Evolutionary conservation across 2,888 invertebrate genomes (phyloP), one percentile per base, ranked within the genome.

Genomic region (Exocentrus adspersus): DNA sequence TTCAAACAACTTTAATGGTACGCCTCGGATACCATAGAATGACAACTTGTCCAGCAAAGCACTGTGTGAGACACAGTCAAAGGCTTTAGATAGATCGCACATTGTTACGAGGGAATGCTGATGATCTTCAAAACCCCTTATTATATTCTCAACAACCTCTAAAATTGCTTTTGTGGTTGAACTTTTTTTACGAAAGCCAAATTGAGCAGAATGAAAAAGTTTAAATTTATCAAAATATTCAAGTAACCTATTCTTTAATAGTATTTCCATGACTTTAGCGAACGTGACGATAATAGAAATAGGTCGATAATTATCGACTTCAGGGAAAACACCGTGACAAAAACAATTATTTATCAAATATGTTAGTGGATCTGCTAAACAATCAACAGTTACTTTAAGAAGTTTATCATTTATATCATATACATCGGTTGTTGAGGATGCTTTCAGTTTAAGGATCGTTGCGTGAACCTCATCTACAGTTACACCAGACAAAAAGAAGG

Each of bases 241-340:
- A 32, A 53, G 43, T 45, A 56, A 43, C 41, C 43, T 56, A 24
- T 24, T 24, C 41, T 54, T 54, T 37, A 54, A 14, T 14, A 54
- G 16, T 54, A 54, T 41, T 45, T 57, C 46, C 19, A 57, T 48
- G 24, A 48, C 30, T 46, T 58, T 32, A 28, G 16, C 21, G 28
- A 46, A 60, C 30, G 53, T 43, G 42, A 24, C 20, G 30, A 52
- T 37, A 6, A 60, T 60, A 17, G 60, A 60, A 52, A 60, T 52
- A 41, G 52, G 53, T 21, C 53, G 30, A 41, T 60, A 43, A 41
- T 59, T 59, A 45, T 48, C 51, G 20, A 59, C 16, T 21, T 17
- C 32, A 28, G 57, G 32, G 45, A 57, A 57, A 42, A 54, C 43
- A 54, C 54, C 54, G 24, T 37, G 41, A 41, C 24, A 19, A 28